Base-by-base conservation (phyloP, 2,888 invertebrate genomes). In the Bellardia bayeri region DNA sequence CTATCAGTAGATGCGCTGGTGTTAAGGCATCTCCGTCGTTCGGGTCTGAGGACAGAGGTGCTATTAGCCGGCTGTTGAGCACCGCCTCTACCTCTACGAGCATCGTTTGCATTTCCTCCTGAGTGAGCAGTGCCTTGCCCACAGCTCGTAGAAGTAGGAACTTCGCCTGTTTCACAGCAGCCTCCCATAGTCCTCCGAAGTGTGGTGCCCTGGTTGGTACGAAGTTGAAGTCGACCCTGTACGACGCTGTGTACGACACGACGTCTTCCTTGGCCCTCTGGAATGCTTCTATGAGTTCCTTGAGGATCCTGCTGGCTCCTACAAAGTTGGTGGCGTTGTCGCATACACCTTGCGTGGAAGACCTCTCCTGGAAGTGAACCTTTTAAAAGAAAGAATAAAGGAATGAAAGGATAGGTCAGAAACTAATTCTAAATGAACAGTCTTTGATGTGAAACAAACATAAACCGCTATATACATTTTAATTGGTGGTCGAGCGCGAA, bases 31-130 rank as follows among this genome's bases (percentile, higher is more conserved):
- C 74, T 13, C 75, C 76, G 45, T 81, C 75, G 69, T 76, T 45
- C 69, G 78, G 66, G 54, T 78, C 76, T 63, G 40, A 42, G 30
- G 23, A 56, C 56, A 85, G 71, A 45, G 89, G 79, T 37, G 86
- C 71, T 23, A 89, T 82, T 4, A 89, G 89, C 13, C 89, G 45
- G 14, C 89, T 89, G 66, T 90, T 90, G 13, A 90, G 82, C 64
- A 89, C 82, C n/a, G 88, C 85, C 78, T 89, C 61, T 23, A 89
- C 82, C 66, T 89, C 88, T 42, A 75, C 63, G 14, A 87, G 74
- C 9, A 85, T 83, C 37, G 87, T 85, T 13, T 49, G 14, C 49
- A 89, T 78, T 40, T 87, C 85, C 64, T 88, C 88, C 30, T 23
- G 16, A n/a, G 82, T 86, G 1, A 86, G 81, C 7, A 80, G 49